Evolutionary conservation across 2,113 vertebrate species (phyloP).

Genomic region (Lota lota): DNA sequence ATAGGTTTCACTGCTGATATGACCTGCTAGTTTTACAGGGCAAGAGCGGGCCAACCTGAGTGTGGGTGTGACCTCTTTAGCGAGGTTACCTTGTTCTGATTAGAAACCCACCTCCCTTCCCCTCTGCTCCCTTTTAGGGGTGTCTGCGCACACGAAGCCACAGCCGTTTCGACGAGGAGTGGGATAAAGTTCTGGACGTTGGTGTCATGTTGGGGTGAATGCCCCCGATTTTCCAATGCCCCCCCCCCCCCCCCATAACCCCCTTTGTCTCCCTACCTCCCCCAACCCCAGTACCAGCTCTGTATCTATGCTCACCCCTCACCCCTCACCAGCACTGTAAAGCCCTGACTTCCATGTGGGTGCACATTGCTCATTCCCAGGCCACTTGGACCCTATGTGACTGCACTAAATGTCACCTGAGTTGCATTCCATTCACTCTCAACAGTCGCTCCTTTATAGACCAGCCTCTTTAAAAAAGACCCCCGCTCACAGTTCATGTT

Average conservation of each 20-base stretch:
- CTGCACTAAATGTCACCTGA: slow-evolving; percentile 73
- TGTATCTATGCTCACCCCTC: no score
- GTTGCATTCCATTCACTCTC: slow-evolving; percentile 43
- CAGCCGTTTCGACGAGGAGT: slow-evolving; percentile 3
- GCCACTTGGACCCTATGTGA: slow-evolving; percentile 49
- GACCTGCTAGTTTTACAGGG: slow-evolving; percentile 34
- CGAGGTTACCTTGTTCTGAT: slow-evolving; percentile 22
- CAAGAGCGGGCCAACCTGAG: slow-evolving; percentile 10
- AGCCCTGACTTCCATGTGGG: slow-evolving; percentile 35
- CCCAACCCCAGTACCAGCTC: neutral
- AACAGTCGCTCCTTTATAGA: slow-evolving; percentile 53
- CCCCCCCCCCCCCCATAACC: slow-evolving; percentile 24
- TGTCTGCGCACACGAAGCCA: slow-evolving; percentile 37
- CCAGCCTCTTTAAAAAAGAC: slow-evolving; percentile 43
- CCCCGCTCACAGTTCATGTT: slow-evolving; percentile 60
- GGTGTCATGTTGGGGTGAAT: slow-evolving; percentile 58
- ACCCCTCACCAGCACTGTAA: neutral
- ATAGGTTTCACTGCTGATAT: slow-evolving; percentile 49
- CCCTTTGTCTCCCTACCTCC: slow-evolving; percentile 33
- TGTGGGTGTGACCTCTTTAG: slow-evolving; percentile 43
- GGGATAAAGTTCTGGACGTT: slow-evolving; percentile 61
- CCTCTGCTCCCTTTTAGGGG: slow-evolving; percentile 30
- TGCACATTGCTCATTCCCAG: slow-evolving; percentile 41
- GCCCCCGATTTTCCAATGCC: slow-evolving; percentile 23
- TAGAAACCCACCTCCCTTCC: slow-evolving; percentile 21